phyloP scores from a whole-genome alignment of 2,113 vertebrate genomes.

The Malurus melanocephalus region DNA sequence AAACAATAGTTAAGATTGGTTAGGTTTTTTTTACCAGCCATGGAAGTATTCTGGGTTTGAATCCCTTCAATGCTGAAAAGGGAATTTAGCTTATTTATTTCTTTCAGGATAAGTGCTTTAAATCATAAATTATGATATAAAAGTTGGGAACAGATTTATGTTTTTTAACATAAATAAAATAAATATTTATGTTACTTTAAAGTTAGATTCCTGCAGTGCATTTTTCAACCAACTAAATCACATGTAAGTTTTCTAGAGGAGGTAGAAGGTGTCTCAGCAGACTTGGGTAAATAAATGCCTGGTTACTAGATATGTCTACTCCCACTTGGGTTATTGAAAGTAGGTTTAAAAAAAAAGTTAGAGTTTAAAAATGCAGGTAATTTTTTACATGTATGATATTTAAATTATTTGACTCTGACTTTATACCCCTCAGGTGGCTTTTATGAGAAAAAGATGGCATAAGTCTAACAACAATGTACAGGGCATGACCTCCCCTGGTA shows the following conservation, averaged over 20 bases:
- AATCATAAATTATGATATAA: neutral
- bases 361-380: neutral
- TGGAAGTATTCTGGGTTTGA: neutral
- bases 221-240: neutral
- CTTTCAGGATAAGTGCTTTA: neutral
- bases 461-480: neutral
- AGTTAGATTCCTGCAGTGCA: neutral
- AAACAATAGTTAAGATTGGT: neutral
- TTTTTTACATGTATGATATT: neutral
- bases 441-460: neutral
- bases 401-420: neutral
- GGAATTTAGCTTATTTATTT: neutral
- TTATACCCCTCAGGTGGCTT: neutral
- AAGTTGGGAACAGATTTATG: neutral
- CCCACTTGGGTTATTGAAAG: neutral
- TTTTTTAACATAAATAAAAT: no score
- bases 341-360: neutral
- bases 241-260: neutral
- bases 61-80: neutral
- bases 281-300: neutral
- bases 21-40: neutral
- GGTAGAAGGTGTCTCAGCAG: neutral
- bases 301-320: neutral
- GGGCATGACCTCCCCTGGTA: neutral
- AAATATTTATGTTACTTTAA: neutral